These are phyloP conservation scores for Volucella inflata DNA, from an alignment of 2,888 invertebrate species.

Conservation along the genomic window DNA sequence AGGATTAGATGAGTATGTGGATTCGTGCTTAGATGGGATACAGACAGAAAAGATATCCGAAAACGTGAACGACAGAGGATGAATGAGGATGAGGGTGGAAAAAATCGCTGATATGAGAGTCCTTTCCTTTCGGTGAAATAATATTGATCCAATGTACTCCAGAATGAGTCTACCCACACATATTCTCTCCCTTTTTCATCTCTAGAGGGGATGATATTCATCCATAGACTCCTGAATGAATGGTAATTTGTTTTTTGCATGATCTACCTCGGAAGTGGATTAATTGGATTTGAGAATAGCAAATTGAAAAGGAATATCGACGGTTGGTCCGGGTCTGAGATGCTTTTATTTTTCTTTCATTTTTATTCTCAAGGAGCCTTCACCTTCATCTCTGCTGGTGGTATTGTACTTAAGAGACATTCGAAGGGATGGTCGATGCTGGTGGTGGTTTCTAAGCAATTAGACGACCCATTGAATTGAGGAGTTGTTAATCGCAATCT, in stretches of 20 bases:
- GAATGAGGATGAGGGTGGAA: not conserved
- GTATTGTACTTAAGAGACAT: slow-evolving; percentile 33
- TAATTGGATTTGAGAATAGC: slow-evolving; percentile 71
- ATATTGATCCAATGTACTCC: slow-evolving; percentile 58
- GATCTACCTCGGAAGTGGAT: slow-evolving; percentile 74
- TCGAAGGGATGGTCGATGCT: slow-evolving; percentile 52
- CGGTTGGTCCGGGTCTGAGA: slow-evolving; percentile 6
- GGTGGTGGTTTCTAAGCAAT: slow-evolving; percentile 73
- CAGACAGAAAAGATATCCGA: not conserved
- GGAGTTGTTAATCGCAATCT: slow-evolving; percentile 70
- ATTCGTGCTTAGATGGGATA: slow-evolving; percentile 47
- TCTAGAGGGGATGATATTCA: slow-evolving; percentile 11
- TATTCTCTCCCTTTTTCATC: not conserved
- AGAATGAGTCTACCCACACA: slow-evolving; percentile 11
- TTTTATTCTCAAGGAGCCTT: not conserved
- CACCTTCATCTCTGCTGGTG: slow-evolving; percentile 1
- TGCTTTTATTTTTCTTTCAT: not conserved
- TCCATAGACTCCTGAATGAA: slow-evolving; percentile 48
- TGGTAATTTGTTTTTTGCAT: slow-evolving; percentile 75
- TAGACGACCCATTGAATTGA: slow-evolving; percentile 67
- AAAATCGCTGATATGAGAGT: slow-evolving; percentile 35
- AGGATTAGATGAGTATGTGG: slow-evolving; percentile 51
- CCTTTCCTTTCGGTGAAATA: slow-evolving; percentile 14
- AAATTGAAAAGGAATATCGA: slow-evolving; percentile 68
- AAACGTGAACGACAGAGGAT: not conserved